Percentiles rank a stretch among this genome's conserved stretches.
Evolutionary conservation across 1,140 invertebrate species (phyloP).

Genomic region (Plodia interpunctella): DNA sequence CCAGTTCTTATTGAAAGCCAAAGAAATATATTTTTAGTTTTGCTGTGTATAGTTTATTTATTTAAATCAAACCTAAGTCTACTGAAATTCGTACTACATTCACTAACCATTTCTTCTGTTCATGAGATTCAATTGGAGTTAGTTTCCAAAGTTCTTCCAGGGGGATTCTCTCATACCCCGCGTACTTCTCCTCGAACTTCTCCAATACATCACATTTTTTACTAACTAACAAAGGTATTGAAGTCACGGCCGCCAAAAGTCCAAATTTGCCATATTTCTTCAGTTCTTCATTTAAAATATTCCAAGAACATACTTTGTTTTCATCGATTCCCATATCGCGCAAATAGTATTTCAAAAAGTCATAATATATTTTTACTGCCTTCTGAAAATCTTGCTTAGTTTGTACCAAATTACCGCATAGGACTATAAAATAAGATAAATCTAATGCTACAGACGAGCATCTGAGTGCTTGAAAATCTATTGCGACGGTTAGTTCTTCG

Average conservation of each 20-base stretch:
- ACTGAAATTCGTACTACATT: slow-evolving; percentile 33
- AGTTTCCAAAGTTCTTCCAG: slow-evolving; percentile 37
- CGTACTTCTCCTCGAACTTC: slow-evolving; percentile 24
- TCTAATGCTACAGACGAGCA: slow-evolving; percentile 36
- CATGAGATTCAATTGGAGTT: slow-evolving; percentile 25
- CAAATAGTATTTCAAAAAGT: slow-evolving; percentile 29
- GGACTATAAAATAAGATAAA: slow-evolving; percentile 28
- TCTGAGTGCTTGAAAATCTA: slow-evolving; percentile 42
- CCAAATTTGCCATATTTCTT: slow-evolving; percentile 38
- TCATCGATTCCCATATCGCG: slow-evolving; percentile 32
- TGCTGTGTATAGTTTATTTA: neutral
- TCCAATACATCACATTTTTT: slow-evolving; percentile 32
- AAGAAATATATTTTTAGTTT: too few species aligned
- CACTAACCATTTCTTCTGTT: slow-evolving; percentile 31
- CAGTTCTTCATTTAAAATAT: slow-evolving; percentile 31
- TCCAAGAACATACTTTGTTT: slow-evolving; percentile 24
- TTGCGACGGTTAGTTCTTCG: slow-evolving; percentile 25
- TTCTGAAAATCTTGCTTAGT: slow-evolving; percentile 29
- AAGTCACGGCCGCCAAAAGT: slow-evolving; percentile 27
- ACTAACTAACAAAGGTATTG: slow-evolving; percentile 31
- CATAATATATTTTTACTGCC: slow-evolving; percentile 34
- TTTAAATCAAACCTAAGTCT: slow-evolving; percentile 36
- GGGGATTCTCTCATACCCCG: slow-evolving; percentile 31
- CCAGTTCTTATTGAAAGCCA: too few species aligned
- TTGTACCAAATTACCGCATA: slow-evolving; percentile 22